These are phyloP conservation scores for Progne subis DNA, from an alignment of 2,113 vertebrate species.

Conservation along the genomic window DNA sequence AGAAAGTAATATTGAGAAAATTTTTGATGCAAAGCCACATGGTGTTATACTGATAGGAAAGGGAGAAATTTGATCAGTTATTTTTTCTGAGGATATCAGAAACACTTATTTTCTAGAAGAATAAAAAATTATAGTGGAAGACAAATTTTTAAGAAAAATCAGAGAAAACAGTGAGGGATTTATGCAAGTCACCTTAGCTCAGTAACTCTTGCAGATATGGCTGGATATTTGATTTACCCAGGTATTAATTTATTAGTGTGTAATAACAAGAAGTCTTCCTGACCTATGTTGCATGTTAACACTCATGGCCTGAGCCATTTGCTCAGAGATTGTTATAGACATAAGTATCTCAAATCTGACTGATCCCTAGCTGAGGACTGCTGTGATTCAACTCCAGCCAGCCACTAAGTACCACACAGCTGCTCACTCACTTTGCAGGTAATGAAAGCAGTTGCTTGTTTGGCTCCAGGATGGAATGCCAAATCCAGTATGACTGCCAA, in stretches of 20 bases:
- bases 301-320: neutral
- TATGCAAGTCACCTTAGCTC: neutral
- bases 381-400: neutral
- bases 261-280: neutral
- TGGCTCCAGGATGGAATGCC: neutral
- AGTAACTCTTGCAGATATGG: neutral
- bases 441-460: neutral
- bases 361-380: neutral
- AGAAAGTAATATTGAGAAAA: neutral
- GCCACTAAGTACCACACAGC: neutral
- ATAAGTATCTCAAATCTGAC: fast-evolving
- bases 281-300: neutral
- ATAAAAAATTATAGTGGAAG: neutral
- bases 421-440: neutral
- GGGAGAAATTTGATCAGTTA: neutral
- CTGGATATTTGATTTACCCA: neutral
- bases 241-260: neutral
- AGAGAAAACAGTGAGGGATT: neutral
- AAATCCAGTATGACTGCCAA: neutral
- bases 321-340: neutral
- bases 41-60: neutral
- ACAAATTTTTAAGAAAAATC: neutral
- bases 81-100: neutral
- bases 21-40: neutral
- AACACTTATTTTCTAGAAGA: neutral